Evolutionary conservation across 2,888 invertebrate species (phyloP), one percentile per base, ranked within the genome.

Genomic region (Sycophila texana): DNA sequence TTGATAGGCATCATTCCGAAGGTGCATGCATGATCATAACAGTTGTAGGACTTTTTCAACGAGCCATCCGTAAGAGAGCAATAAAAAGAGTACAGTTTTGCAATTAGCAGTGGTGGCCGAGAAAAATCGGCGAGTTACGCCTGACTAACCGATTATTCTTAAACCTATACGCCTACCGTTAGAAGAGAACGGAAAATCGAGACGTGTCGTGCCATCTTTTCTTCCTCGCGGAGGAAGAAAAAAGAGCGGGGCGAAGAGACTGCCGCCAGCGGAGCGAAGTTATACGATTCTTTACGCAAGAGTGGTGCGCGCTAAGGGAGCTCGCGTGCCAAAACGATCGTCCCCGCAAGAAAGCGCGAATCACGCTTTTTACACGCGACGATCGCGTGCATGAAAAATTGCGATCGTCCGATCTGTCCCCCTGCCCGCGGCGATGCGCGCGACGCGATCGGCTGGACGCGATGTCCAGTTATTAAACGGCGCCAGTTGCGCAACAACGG

Each of bases 251-350:
- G 58, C 74, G 74, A 77, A 77, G 70, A 76, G 49, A 60, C 77
- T 67, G 76, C 75, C 75, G 80, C 80, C 72, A 75, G 80, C 76
- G 20, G 49, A 70, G 71, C 51, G 73, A 70, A 77, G 70, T 74
- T 70, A 39, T 39, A 61, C 73, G 65, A 70, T 73, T 70, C 73
- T 81, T 65, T 53, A 13, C 20, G n/a, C 72, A 18, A 22, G 1
- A 12, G 60, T 72, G 47, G 51, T 66, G 49, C 65, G 51, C 67
- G 26, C 66, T 39, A 60, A 74, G 77, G 74, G 74, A 74, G 20
- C 58, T 39, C 63, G 53, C 58, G 53, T 67, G 76, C 63, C 68
- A 73, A 80, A 80, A 80, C 66, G 47, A 61, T 57, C 51, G 53
- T 26, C 18, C 18, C 3, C 13, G 26, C 49, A 61, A 63, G 20